A percentile compares a stretch with the other conserved stretches of the same genome.
Evolutionary conservation across 1,140 invertebrate species (phyloP).

Genomic region (Trichonephila inaurata): DNA sequence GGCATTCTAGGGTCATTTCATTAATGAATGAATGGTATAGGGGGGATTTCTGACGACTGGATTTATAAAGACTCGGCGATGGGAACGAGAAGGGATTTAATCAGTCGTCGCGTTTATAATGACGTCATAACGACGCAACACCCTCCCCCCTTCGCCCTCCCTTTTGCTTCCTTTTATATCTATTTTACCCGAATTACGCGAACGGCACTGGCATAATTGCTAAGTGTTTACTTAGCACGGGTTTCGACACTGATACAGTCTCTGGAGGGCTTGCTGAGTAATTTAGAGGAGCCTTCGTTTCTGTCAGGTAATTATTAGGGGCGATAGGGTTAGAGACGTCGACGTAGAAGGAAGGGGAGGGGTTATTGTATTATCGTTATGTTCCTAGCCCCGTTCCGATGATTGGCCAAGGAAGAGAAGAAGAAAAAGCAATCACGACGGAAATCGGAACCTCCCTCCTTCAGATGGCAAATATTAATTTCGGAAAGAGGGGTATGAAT

Average conservation of each 20-base stretch:
- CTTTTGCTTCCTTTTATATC: slow-evolving; percentile 60
- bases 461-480: slow-evolving; percentile 21
- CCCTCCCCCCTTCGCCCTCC: not conserved
- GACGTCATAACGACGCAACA: slow-evolving; percentile 66
- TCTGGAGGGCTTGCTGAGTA: slow-evolving; percentile 21
- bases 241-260: slow-evolving; percentile 58
- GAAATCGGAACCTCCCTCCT: slow-evolving; percentile 4
- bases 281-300: slow-evolving; percentile 55
- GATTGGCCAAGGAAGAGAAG: slow-evolving; percentile 29
- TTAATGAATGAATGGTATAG: slow-evolving; percentile 68
- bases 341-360: not conserved
- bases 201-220: slow-evolving; percentile 55
- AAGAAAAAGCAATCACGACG: slow-evolving; percentile 38
- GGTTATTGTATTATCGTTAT: slow-evolving; percentile 27
- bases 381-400: not conserved
- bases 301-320: slow-evolving; percentile 55
- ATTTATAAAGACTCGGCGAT: slow-evolving; percentile 59
- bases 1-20: slow-evolving; percentile 70
- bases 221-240: slow-evolving; percentile 72
- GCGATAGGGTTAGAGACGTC: slow-evolving; percentile 13
- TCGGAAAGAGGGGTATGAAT: slow-evolving; percentile 16
- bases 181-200: slow-evolving; percentile 63
- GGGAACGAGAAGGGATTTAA: slow-evolving; percentile 57
- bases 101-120: slow-evolving; percentile 76
- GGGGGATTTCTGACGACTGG: slow-evolving; percentile 60